Evolutionary conservation across 2,888 invertebrate genomes (phyloP).

Genomic region (Dastarcus helophoroides): DNA sequence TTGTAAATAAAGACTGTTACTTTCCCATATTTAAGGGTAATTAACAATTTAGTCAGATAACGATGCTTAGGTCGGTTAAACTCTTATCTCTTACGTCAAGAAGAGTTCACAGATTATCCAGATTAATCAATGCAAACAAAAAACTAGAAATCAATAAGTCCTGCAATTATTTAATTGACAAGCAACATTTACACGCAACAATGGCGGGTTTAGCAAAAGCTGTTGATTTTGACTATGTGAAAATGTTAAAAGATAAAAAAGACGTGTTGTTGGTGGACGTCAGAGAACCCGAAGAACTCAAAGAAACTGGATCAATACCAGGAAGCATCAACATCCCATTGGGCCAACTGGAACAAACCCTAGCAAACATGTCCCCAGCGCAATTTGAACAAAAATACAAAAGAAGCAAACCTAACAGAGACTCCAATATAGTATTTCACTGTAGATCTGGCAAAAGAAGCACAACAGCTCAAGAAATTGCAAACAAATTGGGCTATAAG

Average conservation of each 20-base stretch:
- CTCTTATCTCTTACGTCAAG: too few relatives aligned
- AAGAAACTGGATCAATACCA: constrained; percentile 59
- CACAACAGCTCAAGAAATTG: constrained; percentile 46
- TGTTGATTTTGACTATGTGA: constrained; percentile 36
- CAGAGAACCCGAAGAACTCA: constrained; percentile 59
- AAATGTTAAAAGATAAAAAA: constrained; percentile 37
- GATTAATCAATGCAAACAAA: too few relatives aligned
- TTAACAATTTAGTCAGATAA: too few relatives aligned
- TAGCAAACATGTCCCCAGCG: constrained; percentile 38
- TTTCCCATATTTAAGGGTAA: too few relatives aligned
- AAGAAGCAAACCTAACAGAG: constrained; percentile 44
- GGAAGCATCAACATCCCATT: constrained; percentile 67
- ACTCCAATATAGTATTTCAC: constrained; percentile 52
- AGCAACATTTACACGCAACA: too few relatives aligned
- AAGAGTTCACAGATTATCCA: too few relatives aligned
- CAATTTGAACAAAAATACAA: constrained; percentile 47
- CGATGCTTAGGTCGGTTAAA: too few relatives aligned
- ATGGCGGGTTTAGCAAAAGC: constrained; percentile 1
- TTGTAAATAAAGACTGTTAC: too few relatives aligned
- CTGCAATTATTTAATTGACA: too few relatives aligned
- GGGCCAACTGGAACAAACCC: constrained; percentile 37
- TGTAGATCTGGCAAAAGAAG: constrained; percentile 59
- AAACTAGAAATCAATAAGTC: too few relatives aligned
- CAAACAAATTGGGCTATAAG: constrained; percentile 44
- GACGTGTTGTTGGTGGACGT: constrained; percentile 60